phyloP scores from a whole-genome alignment of 2,888 invertebrate species.

The Bedellia somnulentella region DNA sequence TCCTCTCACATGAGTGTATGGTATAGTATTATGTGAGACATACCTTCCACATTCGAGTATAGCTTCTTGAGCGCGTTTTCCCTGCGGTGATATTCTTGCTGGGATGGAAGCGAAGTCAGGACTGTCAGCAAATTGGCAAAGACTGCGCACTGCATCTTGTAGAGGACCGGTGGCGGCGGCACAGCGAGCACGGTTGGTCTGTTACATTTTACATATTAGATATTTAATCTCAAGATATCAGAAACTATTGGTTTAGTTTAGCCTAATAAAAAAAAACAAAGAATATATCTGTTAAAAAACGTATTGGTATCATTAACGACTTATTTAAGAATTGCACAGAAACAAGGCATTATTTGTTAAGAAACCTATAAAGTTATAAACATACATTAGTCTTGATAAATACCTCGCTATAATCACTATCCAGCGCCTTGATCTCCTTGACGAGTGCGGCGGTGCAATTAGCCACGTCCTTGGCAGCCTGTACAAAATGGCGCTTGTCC shows the following conservation, averaged over 20 bases:
- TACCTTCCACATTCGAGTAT: slow-evolving; percentile 80
- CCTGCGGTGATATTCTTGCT: slow-evolving; percentile 86
- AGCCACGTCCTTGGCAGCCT: slow-evolving; percentile 96
- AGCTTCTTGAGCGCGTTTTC: slow-evolving; percentile 81
- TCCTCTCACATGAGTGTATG: not conserved
- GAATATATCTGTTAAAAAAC: no score
- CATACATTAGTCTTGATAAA: no score
- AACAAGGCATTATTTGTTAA: no score
- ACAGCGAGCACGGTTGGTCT: slow-evolving; percentile 71
- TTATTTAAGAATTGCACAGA: no score
- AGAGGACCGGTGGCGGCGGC: slow-evolving; percentile 81
- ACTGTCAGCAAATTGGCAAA: slow-evolving; percentile 91
- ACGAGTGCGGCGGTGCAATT: slow-evolving; percentile 93
- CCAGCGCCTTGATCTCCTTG: slow-evolving; percentile 89
- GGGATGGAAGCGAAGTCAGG: slow-evolving; percentile 93
- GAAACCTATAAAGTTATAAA: no score
- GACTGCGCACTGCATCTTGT: slow-evolving; percentile 85
- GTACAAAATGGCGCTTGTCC: slow-evolving; percentile 95
- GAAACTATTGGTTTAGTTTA: no score
- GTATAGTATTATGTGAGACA: slow-evolving; percentile 18
- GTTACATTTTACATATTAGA: no score
- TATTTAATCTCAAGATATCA: not conserved
- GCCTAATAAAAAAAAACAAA: no score
- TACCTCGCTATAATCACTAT: slow-evolving; percentile 80
- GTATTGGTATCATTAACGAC: no score